These are phyloP conservation scores for Coracopsis vasa DNA, from an alignment of 2,113 vertebrate genomes.

Conservation along the genomic window DNA sequence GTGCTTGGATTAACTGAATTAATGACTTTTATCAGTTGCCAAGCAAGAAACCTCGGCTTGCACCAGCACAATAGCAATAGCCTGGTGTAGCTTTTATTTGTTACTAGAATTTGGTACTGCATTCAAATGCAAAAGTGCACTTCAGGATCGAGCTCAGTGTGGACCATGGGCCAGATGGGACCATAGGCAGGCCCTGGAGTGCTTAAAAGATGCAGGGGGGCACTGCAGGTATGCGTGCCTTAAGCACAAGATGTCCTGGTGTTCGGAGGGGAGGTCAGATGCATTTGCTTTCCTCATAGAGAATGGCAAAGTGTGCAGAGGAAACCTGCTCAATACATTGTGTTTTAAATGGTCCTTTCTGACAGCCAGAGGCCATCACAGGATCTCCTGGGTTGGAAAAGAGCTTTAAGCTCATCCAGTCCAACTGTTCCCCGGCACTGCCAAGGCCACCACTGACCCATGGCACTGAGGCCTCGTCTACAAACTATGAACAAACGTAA, in stretches of 20 bases:
- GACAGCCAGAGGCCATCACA: neutral
- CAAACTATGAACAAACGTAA: neutral
- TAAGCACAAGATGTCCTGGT: neutral
- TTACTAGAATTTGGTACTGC: neutral
- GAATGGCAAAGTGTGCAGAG: neutral
- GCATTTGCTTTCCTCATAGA: neutral
- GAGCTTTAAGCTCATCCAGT: neutral
- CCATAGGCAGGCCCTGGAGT: fast-evolving
- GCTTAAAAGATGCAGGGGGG: neutral
- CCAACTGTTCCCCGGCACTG: neutral
- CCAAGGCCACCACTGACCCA: too few relatives aligned
- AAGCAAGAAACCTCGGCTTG: neutral
- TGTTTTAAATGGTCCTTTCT: neutral
- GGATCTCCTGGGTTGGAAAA: neutral
- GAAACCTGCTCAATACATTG: neutral
- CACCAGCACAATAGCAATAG: neutral
- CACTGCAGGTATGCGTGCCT: fast-evolving
- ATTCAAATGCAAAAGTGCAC: neutral
- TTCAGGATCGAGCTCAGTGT: neutral
- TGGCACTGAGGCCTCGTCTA: neutral
- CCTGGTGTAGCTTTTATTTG: neutral
- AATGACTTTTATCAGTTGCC: neutral
- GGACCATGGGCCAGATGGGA: neutral
- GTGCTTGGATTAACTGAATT: neutral
- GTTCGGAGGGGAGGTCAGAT: neutral